phyloP scores from a whole-genome alignment of 2,888 invertebrate species.

The Aphodius granarius region DNA sequence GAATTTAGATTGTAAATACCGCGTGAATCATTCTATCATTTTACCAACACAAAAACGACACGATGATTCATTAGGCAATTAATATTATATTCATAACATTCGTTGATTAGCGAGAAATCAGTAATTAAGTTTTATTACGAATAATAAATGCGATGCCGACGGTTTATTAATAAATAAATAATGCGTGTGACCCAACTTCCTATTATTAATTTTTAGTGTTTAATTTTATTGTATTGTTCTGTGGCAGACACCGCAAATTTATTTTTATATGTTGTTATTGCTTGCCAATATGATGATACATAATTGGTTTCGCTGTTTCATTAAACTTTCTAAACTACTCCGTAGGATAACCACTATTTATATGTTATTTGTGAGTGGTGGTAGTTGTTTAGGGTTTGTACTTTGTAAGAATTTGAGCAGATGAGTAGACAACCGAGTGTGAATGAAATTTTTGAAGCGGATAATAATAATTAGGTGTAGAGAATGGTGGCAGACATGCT shows the following conservation, averaged over 20 bases:
- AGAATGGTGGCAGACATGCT: not conserved
- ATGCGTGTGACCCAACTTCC: not conserved
- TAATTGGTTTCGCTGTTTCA: too few species aligned
- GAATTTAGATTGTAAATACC: not conserved
- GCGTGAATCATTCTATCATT: not conserved
- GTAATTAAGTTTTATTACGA: not conserved
- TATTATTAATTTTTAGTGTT: not conserved
- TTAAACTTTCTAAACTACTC: too few species aligned
- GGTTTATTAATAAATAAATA: not conserved
- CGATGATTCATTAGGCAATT: not conserved
- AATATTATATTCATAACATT: not conserved
- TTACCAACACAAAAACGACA: not conserved
- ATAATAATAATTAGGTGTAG: not conserved
- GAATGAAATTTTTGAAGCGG: not conserved
- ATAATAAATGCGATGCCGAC: not conserved
- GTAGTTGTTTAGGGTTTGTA: too few species aligned
- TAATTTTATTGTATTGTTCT: not conserved
- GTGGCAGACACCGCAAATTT: too few species aligned
- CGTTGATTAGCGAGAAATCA: not conserved
- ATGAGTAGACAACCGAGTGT: not conserved
- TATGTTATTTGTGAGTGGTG: too few species aligned
- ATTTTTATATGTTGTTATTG: too few species aligned
- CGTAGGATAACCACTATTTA: too few species aligned
- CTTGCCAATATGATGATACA: too few species aligned
- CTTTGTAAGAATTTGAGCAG: not conserved